These are phyloP conservation scores for Tenthredo scrophulariae DNA, from an alignment of 2,888 invertebrate species.

Conservation along the genomic window DNA sequence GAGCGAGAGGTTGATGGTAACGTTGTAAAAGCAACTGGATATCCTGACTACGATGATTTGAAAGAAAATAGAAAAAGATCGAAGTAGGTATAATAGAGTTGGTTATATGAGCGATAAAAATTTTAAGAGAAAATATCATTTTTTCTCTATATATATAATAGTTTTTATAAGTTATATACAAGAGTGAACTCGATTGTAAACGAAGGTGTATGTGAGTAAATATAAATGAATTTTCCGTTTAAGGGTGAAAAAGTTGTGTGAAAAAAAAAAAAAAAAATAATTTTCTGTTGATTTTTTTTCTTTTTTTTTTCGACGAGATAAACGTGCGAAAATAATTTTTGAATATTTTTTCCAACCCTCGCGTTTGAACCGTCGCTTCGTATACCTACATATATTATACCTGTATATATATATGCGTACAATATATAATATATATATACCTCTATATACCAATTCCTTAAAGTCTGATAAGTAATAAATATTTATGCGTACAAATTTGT, in stretches of 20 bases:
- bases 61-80: background rate
- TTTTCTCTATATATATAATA: too few species aligned
- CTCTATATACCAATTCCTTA: background rate
- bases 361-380: background rate
- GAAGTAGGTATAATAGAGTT: background rate
- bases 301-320: background rate
- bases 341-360: background rate
- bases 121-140: background rate
- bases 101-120: background rate
- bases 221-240: background rate
- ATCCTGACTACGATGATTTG: background rate
- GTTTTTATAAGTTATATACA: too few species aligned
- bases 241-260: background rate
- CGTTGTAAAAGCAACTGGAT: slow-evolving; percentile 3
- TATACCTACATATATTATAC: background rate
- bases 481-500: background rate
- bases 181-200: too few species aligned
- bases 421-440: background rate
- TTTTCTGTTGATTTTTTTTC: background rate
- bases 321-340: background rate
- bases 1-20: background rate
- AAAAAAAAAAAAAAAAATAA: background rate
- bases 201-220: background rate
- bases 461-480: background rate
- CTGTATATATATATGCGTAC: background rate